These are phyloP conservation scores for Olivierus martensii DNA, from an alignment of 1,140 invertebrate species.

Conservation along the genomic window DNA sequence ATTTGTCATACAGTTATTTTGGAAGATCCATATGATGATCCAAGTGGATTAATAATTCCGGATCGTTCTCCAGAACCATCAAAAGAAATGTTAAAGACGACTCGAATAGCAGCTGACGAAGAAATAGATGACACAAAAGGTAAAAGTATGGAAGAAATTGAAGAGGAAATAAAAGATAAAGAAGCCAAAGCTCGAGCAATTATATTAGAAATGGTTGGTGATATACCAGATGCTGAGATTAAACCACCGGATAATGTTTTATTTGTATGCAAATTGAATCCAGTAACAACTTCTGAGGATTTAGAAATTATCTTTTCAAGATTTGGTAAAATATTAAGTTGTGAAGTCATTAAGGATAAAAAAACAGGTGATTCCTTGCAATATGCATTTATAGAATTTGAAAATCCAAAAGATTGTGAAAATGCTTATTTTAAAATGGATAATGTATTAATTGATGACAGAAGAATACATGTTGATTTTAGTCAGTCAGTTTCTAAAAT, in stretches of 20 bases:
- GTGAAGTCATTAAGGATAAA: slow-evolving; percentile 93
- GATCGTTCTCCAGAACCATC: slow-evolving; percentile 72
- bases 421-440: slow-evolving; percentile 99
- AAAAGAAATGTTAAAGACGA: slow-evolving; percentile 58
- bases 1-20: slow-evolving; percentile 95
- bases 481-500: slow-evolving; percentile 89
- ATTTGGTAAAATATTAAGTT: slow-evolving; percentile 85
- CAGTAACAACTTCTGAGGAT: slow-evolving; percentile 95
- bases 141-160: slow-evolving; percentile 64
- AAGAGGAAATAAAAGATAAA: slow-evolving; percentile 73
- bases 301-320: slow-evolving; percentile 95
- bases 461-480: slow-evolving; percentile 98
- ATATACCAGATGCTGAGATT: slow-evolving; percentile 91
- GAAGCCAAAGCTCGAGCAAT: slow-evolving; percentile 94
- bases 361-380: slow-evolving; percentile 90
- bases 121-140: slow-evolving; percentile 82
- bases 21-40: slow-evolving; percentile 92
- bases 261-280: slow-evolving; percentile 99
- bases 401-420: slow-evolving; percentile 81
- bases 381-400: slow-evolving; percentile 99
- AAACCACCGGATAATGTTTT: slow-evolving; percentile 97
- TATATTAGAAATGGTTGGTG: slow-evolving; percentile 96
- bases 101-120: slow-evolving; percentile 87
- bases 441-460: slow-evolving; percentile 96
- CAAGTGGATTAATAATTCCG: slow-evolving; percentile 56